Evolutionary conservation across 2,113 vertebrate genomes (phyloP).

Genomic region (Melanocharis versteri): DNA sequence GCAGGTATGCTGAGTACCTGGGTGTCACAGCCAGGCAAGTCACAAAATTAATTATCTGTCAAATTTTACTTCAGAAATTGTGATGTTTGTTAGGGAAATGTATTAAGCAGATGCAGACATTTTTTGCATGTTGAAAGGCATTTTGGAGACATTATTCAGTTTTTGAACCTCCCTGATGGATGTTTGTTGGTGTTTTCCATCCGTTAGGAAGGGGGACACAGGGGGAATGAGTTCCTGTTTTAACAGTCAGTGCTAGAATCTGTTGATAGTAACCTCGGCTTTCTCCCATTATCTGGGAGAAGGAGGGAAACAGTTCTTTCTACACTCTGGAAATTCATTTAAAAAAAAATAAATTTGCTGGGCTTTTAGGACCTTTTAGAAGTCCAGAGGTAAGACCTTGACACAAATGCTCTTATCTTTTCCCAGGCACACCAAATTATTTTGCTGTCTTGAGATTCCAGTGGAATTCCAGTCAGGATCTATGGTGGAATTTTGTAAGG

Average conservation of each 20-base stretch:
- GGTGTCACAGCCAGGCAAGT: background rate
- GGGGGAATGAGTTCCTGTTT: background rate
- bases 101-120: background rate
- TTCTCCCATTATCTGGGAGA: background rate
- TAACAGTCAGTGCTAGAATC: background rate
- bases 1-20: background rate
- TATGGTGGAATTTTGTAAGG: background rate
- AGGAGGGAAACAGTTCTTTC: background rate
- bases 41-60: background rate
- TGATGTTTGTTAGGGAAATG: background rate
- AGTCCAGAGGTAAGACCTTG: background rate
- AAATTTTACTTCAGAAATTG: background rate
- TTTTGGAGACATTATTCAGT: background rate
- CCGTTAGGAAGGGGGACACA: background rate
- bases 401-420: background rate
- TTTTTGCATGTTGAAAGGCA: background rate
- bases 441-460: background rate
- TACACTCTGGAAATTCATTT: background rate
- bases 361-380: background rate
- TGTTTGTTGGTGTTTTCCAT: background rate
- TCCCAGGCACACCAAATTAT: too few species aligned
- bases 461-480: background rate
- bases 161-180: background rate
- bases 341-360: background rate
- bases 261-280: background rate